Evolutionary conservation across 1,140 invertebrate species (phyloP), one percentile per base, ranked within the genome.

Genomic region (Acromyrmex heyeri): DNA sequence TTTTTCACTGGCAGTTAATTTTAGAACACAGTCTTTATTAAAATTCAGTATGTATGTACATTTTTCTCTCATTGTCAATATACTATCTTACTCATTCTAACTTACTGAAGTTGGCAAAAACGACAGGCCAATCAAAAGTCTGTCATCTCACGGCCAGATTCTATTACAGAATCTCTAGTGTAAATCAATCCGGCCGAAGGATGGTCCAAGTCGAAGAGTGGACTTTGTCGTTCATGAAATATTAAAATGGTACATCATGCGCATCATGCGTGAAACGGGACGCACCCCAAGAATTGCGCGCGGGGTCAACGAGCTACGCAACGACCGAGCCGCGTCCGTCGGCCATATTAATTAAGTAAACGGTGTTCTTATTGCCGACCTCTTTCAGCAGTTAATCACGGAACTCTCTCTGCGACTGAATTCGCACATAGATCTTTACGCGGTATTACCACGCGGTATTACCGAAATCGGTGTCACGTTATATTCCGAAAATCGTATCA

Each of bases 291-390:
- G 89, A 88, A 88, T 90, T 59, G 53, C 78, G 53, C 64, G 55
- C 61, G 83, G 90, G 90, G 89, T 91, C 90, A 91, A 91, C 89
- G 90, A 91, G 89, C 90, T 64, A 64, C 81, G 62, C 87, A 48
- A 78, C 82, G 59, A 14, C 62, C 61, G 48, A 8, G 18, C 59
- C 65, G 34, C 76, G 62, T 65, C 44, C 67, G 72, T 34, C 81
- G 81, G 53, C 88, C 38, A 75, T 59, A 85, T 90, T 91, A 91
- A 91, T 91, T 91, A 86, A 75, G 83, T 91, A 91, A 91, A 90
- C 90, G 88, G 62, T 86, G 72, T 85, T 90, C 73, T 81, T 83
- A 91, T 91, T 91, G 88, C 77, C 90, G 90, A 86, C 87, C 90
- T 91, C 86, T 88, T 90, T 91, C 77, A 88, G n/a, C 73, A 34